phyloP scores from a whole-genome alignment of 2,797 vertebrate genomes.

The Chrosomus eos region DNA sequence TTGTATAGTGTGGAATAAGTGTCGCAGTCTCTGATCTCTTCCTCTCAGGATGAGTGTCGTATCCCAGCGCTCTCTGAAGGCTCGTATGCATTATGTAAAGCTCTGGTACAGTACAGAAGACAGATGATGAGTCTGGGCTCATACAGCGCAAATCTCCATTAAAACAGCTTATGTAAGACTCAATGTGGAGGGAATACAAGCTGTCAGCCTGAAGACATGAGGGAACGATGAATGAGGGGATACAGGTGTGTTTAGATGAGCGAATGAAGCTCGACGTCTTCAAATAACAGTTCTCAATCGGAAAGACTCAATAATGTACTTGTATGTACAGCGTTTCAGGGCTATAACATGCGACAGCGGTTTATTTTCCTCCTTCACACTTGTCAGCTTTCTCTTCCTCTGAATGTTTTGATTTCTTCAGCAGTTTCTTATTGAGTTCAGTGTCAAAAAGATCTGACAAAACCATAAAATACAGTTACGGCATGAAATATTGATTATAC shows the following conservation, averaged over 20 bases:
- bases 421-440: background rate
- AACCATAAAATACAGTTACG: slow-evolving; percentile 10
- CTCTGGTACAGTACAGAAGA: slow-evolving; percentile 69
- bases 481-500: slow-evolving; percentile 12
- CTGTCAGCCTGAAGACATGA: slow-evolving; percentile 19
- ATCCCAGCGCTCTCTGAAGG: slow-evolving; percentile 72
- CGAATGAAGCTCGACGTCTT: background rate
- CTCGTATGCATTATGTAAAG: slow-evolving; percentile 77
- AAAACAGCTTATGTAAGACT: slow-evolving; percentile 32
- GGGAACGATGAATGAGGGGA: slow-evolving; percentile 11
- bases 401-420: slow-evolving; percentile 2
- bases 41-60: slow-evolving; percentile 72
- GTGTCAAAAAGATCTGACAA: slow-evolving; percentile 5
- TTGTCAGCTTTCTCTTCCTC: background rate
- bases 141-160: slow-evolving; percentile 19
- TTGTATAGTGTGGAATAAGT: background rate
- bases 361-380: background rate
- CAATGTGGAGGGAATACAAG: slow-evolving; percentile 6
- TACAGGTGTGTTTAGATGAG: background rate
- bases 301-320: background rate
- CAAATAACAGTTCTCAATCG: background rate
- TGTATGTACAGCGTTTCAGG: background rate
- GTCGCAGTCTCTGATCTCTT: slow-evolving; percentile 50
- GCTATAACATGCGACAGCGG: too few species aligned
- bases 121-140: slow-evolving; percentile 66